Evolutionary conservation across 2,797 vertebrate species (phyloP), one percentile per base, ranked within the genome.

Genomic region (Gobionotothen gibberifrons): DNA sequence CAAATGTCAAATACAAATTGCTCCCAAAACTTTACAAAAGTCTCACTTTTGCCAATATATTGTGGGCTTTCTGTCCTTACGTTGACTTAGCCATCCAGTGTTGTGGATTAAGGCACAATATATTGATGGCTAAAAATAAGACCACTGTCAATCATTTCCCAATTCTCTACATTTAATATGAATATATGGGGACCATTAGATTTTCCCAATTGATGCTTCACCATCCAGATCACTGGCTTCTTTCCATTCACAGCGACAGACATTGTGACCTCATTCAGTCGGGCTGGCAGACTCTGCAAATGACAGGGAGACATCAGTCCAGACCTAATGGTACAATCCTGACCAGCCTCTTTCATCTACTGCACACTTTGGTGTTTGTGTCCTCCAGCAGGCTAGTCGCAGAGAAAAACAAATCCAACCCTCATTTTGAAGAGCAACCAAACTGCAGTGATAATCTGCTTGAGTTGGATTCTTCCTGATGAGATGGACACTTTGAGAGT

Each of bases 261-360:
- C 76, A 54, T 0, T 12, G 56, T 87, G 80, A 86, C 80, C 83
- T 79, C 66, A 79, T 86, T 85, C 42, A 4, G 51, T 79, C 17
- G 7, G 43, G 54, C 65, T 64, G 65, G 84, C 54, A 86, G 82
- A 83, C 84, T 66, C 26, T 52, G 73, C 48, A 88, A 90, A 91
- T 93, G 67, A 92, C 88, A 91, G 84, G 83, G 80, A 51, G 77
- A 47, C 76, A 66, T 78, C 49, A 57, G 39, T 59, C 13, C 72
- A 71, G 65, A 47, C 76, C 39, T 67, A 56, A 84, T 69, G 69
- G 54, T 66, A 55, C 72, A 63, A 86, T 78, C 74, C 70, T 11
- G 21, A 56, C 36, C 26, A 5, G 53, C 6, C 48, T 78, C 90
- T 92, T 88, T 90, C 79, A 89, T 91, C 86, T 79, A 67, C 82